Evolutionary conservation across 2,113 vertebrate genomes (phyloP), one percentile per base, ranked within the genome.

Genomic region (Eonycteris spelaea): DNA sequence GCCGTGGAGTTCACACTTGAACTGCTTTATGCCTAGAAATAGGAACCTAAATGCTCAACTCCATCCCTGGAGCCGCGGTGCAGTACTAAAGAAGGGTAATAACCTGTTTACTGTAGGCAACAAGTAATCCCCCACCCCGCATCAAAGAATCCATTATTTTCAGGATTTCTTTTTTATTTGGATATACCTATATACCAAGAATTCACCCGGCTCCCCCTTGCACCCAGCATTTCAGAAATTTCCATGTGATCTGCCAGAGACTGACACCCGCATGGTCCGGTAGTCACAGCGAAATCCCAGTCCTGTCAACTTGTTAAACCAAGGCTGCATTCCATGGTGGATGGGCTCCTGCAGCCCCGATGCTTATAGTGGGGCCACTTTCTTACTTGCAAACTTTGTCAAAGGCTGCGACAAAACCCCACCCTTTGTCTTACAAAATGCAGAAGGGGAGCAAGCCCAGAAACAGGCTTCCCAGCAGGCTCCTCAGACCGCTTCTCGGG

Each of bases 1-100:
- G 97, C 98, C 98, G 59, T 98, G 93, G 95, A 98, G 99, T 96
- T 99, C 98, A 53, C 98, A 98, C 97, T 98, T 98, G 97, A 99
- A 99, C 68, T 98, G 98, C 97, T 98, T 99, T 85, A 75, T 35
- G 95, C 98, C 98, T 98, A 98, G 68, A 85, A 96, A 80, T 45
- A 68, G 89, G 97, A 97, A 96, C 57, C 38, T 68, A 86, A 92
- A 73, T 24, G 16, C 8, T 61, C 51, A 40, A 26, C 18, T 35
- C 15, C 6, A 57, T 38, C 9, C 13, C 48, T 2, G 0, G 35
- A 65, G 51, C 26, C 28, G 2, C 4, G 14, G 68, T 82, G 71
- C 73, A 90, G 53, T 82, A 90, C 55, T 11, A 75, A 90, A 95
- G 57, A 90, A 88, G 65, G 35, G n/a, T 94, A 97, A 95, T 74